A percentile compares a stretch with the other conserved stretches of the same genome.
phyloP scores from a whole-genome alignment of 2,797 vertebrate species.

The Clamator glandarius region DNA sequence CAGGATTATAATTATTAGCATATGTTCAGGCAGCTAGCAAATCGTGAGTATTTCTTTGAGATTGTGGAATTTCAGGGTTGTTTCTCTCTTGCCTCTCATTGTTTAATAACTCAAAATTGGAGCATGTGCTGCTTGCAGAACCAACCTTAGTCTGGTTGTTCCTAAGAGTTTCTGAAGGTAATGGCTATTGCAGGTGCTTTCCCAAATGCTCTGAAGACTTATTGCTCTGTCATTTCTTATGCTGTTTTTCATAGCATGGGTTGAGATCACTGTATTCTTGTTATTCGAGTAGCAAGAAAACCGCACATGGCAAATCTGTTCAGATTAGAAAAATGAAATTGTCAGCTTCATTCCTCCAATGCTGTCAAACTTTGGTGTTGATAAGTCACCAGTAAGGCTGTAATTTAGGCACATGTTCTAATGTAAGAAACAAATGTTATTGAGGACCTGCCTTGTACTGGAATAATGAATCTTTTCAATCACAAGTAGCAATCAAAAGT shows the following conservation, averaged over 20 bases:
- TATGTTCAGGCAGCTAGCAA: not conserved
- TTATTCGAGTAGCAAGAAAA: not conserved
- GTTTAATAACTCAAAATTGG: not conserved
- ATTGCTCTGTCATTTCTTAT: not conserved
- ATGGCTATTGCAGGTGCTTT: not conserved
- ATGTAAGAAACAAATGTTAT: not conserved
- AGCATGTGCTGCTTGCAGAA: not conserved
- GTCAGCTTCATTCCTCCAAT: not conserved
- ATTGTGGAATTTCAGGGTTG: not conserved
- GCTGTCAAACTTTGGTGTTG: not conserved
- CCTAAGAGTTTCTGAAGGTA: not conserved
- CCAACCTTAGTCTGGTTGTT: not conserved
- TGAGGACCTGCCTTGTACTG: not conserved
- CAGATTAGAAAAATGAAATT: slow-evolving; percentile 6
- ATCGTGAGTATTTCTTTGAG: not conserved
- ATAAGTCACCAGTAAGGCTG: not conserved
- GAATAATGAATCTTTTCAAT: not conserved
- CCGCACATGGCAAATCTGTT: not conserved
- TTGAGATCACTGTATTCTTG: not conserved
- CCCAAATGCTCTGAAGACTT: not conserved
- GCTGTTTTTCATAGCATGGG: not conserved
- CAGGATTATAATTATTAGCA: not conserved
- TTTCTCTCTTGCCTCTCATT: not conserved
- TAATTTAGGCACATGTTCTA: not conserved
- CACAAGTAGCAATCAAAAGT: not conserved